phyloP scores from a whole-genome alignment of 1,140 invertebrate genomes.

The Oreohelix idahoensis region DNA sequence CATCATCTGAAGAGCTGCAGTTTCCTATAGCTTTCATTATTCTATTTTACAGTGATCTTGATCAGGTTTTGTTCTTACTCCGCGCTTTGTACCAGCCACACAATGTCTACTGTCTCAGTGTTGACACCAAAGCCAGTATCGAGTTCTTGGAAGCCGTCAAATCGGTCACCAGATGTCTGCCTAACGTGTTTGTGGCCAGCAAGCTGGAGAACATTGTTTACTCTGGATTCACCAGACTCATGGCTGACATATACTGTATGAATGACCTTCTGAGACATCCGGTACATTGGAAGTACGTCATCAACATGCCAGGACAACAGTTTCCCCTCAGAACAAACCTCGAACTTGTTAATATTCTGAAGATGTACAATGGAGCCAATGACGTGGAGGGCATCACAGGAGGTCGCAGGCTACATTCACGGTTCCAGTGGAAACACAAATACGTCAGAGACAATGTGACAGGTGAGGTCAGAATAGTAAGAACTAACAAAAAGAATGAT shows the following conservation, averaged over 20 bases:
- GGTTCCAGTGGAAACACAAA: too few relatives aligned
- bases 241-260: slow-evolving; percentile 58
- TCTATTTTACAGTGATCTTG: slow-evolving; percentile 61
- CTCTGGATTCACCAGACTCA: slow-evolving; percentile 40
- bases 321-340: slow-evolving; percentile 47
- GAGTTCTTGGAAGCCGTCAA: slow-evolving; percentile 41
- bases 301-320: slow-evolving; percentile 55
- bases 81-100: slow-evolving; percentile 61
- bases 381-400: slow-evolving; percentile 30
- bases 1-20: slow-evolving; percentile 48
- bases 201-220: slow-evolving; percentile 14
- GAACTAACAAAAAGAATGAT: too few relatives aligned
- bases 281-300: slow-evolving; percentile 51
- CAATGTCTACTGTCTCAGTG: slow-evolving; percentile 64
- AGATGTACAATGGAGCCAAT: too few relatives aligned
- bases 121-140: slow-evolving; percentile 52
- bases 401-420: too few relatives aligned
- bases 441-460: too few relatives aligned
- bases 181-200: slow-evolving; percentile 59
- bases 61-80: slow-evolving; percentile 57
- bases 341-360: too few relatives aligned
- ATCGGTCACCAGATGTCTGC: slow-evolving; percentile 51
- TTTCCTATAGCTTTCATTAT: slow-evolving; percentile 67
- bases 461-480: too few relatives aligned
- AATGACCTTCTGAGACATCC: slow-evolving; percentile 41